Percentiles rank a stretch among this genome's conserved stretches.
These are phyloP conservation scores for Mastigias papua DNA, from an alignment of 30 jellyfish, hydroid and myxozoan species.

Conservation along the genomic window DNA sequence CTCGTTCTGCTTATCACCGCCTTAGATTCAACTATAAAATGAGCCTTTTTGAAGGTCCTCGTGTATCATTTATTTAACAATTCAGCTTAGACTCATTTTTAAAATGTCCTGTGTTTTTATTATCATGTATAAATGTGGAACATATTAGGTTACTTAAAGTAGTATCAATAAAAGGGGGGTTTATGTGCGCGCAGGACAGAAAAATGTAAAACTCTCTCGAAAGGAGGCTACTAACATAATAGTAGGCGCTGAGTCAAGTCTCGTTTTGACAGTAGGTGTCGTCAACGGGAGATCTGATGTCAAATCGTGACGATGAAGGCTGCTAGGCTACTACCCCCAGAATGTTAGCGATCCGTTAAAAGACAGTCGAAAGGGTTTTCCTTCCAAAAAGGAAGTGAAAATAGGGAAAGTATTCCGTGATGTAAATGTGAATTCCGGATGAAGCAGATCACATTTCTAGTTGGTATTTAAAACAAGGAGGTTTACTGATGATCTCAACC, in stretches of 20 bases:
- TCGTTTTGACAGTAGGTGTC: not conserved
- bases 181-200: slow-evolving; percentile 44
- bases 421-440: too few species aligned
- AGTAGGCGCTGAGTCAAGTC: not conserved
- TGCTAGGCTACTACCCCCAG: not conserved
- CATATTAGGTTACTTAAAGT: slow-evolving; percentile 35
- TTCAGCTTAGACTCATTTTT: slow-evolving; percentile 5
- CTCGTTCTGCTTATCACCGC: not conserved
- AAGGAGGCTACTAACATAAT: not conserved
- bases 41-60: slow-evolving; percentile 13
- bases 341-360: too few species aligned
- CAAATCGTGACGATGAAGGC: not conserved
- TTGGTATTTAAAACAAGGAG: not conserved
- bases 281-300: not conserved
- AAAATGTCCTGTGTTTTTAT: slow-evolving; percentile 69
- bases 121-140: slow-evolving; percentile 42
- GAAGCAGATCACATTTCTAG: not conserved
- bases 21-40: not conserved
- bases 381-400: too few species aligned
- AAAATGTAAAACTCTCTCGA: not conserved
- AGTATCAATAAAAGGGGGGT: slow-evolving; percentile 10
- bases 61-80: slow-evolving; percentile 52
- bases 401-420: too few species aligned
- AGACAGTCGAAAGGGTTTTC: too few species aligned
- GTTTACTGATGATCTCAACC: not conserved